Conservation (phyloP, 2,113 vertebrate genomes). For the Mus spicilegus region DNA sequence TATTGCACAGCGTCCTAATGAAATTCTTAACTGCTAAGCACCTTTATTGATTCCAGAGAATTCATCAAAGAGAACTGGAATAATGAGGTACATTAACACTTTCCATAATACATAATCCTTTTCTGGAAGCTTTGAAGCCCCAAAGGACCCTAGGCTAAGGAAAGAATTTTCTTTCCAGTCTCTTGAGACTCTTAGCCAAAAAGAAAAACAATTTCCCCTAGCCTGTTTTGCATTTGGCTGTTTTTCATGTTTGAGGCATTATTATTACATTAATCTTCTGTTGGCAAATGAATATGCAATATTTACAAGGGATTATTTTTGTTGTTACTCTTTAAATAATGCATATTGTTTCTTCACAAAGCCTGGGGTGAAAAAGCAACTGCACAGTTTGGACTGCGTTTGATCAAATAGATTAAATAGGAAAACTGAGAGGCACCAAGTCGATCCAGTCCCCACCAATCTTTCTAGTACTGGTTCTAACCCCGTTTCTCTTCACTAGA, state of each 20-base stretch:
- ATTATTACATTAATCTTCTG: conserved; percentile 76
- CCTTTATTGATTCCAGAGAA: conserved; percentile 73
- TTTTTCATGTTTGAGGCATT: conserved; percentile 63
- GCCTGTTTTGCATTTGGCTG: conserved; percentile 65
- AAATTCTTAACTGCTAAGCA: conserved; percentile 74
- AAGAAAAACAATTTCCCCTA: conserved; percentile 66
- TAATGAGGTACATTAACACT: conserved; percentile 74
- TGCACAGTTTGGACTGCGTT: conserved; percentile 2
- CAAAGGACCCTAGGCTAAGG: conserved; percentile 58
- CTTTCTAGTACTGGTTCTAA: conserved; percentile 25
- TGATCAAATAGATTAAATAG: neutral
- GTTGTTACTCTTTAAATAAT: conserved; percentile 76
- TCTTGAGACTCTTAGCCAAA: conserved; percentile 65
- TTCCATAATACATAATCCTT: conserved; percentile 68
- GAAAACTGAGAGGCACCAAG: neutral
- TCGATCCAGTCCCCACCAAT: neutral
- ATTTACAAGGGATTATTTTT: conserved; percentile 76
- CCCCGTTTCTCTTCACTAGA: conserved; percentile 21
- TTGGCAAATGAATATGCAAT: conserved; percentile 67
- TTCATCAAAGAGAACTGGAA: conserved; percentile 70
- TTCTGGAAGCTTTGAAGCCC: conserved; percentile 55
- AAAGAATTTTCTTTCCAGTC: conserved; percentile 71
- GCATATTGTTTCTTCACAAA: conserved; percentile 62
- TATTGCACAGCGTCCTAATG: conserved; percentile 58
- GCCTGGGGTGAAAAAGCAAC: conserved; percentile 36